Evolutionary conservation across 92 coral and sea anemone genomes (phyloP).

Genomic region (Ricordea florida): DNA sequence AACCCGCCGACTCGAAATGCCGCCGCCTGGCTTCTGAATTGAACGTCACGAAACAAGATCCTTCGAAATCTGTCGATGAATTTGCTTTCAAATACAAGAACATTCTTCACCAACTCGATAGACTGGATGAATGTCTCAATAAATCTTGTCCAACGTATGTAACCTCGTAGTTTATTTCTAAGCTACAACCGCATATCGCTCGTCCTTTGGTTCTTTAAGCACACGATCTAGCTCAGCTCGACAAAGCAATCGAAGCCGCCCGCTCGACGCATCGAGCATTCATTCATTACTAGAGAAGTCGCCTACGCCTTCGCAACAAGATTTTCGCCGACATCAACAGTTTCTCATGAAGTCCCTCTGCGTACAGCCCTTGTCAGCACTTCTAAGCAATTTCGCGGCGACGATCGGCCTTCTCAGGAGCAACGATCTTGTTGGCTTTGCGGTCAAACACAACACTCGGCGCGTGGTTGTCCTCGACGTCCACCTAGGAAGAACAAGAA

Average conservation of each 20-base stretch:
- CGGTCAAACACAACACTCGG: not conserved
- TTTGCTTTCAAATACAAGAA: slow-evolving; percentile 61
- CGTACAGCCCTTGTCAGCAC: not conserved
- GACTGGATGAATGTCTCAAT: slow-evolving; percentile 1
- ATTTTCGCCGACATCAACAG: not conserved
- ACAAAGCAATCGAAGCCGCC: slow-evolving; percentile 53
- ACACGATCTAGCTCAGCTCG: slow-evolving; percentile 41
- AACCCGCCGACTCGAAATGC: too few species aligned
- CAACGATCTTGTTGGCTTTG: slow-evolving; percentile 28
- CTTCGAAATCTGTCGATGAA: slow-evolving; percentile 42
- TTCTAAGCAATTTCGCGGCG: not conserved
- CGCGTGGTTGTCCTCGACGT: not conserved
- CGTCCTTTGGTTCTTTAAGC: slow-evolving; percentile 53
- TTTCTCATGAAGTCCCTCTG: not conserved
- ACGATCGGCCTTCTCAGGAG: too few species aligned
- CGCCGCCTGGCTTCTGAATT: slow-evolving; percentile 31
- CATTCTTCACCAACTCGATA: slow-evolving; percentile 56
- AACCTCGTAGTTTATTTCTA: slow-evolving; percentile 66
- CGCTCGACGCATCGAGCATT: not conserved
- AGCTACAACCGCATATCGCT: slow-evolving; percentile 47
- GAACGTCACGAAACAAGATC: slow-evolving; percentile 39
- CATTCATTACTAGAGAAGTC: not conserved
- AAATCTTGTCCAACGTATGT: slow-evolving; percentile 12
- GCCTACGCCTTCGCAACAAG: not conserved
- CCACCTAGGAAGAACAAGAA: not conserved